Evolutionary conservation across 2,888 invertebrate genomes (phyloP).

Genomic region (Melipona beecheii): DNA sequence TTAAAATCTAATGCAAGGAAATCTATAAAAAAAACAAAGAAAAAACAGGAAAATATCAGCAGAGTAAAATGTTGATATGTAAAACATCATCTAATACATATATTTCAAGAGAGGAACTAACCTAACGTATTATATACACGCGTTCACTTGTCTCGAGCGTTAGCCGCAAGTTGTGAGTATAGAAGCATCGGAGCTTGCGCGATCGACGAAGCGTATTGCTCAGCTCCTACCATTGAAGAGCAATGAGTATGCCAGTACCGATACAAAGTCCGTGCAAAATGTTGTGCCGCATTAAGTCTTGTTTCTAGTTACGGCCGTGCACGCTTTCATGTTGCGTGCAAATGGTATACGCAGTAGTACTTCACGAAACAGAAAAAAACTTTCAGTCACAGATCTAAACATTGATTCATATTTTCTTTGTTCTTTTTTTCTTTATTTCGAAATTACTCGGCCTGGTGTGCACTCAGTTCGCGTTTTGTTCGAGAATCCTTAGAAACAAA

Average conservation of each 20-base stretch:
- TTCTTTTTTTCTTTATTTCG: too few relatives aligned
- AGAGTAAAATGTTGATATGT: not conserved
- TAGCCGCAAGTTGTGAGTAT: not conserved
- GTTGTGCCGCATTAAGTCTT: conserved; percentile 47
- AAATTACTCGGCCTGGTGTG: not conserved
- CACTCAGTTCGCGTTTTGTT: not conserved
- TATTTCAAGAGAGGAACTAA: conserved; percentile 13
- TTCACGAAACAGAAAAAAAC: not conserved
- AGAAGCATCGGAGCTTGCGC: conserved; percentile 27
- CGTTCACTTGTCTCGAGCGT: not conserved
- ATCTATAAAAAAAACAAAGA: not conserved
- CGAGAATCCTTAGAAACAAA: not conserved
- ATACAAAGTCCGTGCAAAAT: conserved; percentile 57
- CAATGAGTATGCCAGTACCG: conserved; percentile 41
- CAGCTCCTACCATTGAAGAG: conserved; percentile 29
- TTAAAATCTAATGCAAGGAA: not conserved
- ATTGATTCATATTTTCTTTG: not conserved
- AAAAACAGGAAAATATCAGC: not conserved
- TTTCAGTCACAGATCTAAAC: not conserved
- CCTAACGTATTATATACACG: not conserved
- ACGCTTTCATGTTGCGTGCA: conserved; percentile 51
- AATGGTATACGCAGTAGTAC: conserved; percentile 45
- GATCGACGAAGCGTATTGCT: conserved; percentile 18
- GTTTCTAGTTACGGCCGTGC: conserved; percentile 51
- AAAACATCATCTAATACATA: conserved; percentile 7